A percentile compares a stretch with the other conserved stretches of the same genome.
These are phyloP conservation scores for Poecilia velifera DNA, from an alignment of 2,797 vertebrate species.

Conservation along the genomic window DNA sequence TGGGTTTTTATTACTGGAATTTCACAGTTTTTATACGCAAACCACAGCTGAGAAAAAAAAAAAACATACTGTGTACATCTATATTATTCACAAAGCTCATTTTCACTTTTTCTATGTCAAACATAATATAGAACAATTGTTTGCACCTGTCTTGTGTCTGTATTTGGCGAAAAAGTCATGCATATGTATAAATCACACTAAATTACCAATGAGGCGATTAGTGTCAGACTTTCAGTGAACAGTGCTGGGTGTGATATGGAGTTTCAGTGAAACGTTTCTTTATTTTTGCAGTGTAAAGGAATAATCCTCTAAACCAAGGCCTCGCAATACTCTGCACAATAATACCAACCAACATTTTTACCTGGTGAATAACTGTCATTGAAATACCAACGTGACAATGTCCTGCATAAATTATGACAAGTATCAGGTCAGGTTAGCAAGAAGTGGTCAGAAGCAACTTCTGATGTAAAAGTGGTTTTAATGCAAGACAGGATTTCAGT, in stretches of 20 bases:
- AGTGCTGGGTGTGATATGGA: neutral
- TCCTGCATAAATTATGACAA: neutral
- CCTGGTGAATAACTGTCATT: neutral
- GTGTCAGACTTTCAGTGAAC: neutral
- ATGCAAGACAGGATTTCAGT: neutral
- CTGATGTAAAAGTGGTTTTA: too few species aligned
- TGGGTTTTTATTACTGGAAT: neutral
- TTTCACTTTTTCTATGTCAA: neutral
- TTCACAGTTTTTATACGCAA: neutral
- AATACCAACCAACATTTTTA: neutral
- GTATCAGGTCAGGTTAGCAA: neutral
- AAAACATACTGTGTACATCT: neutral
- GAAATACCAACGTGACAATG: neutral
- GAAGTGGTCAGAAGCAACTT: too few species aligned
- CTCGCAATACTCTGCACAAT: neutral
- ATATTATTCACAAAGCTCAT: neutral
- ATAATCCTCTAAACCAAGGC: too few species aligned
- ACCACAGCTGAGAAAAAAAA: neutral
- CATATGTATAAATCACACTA: neutral
- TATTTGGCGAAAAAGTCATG: neutral
- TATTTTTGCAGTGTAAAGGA: too few species aligned
- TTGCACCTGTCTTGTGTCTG: neutral
- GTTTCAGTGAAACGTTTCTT: neutral
- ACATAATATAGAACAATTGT: neutral
- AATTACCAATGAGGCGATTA: neutral